Evolutionary conservation across 35 echinoderm and acorn worm genomes (phyloP).

Genomic region (Ophioderma brevispina): DNA sequence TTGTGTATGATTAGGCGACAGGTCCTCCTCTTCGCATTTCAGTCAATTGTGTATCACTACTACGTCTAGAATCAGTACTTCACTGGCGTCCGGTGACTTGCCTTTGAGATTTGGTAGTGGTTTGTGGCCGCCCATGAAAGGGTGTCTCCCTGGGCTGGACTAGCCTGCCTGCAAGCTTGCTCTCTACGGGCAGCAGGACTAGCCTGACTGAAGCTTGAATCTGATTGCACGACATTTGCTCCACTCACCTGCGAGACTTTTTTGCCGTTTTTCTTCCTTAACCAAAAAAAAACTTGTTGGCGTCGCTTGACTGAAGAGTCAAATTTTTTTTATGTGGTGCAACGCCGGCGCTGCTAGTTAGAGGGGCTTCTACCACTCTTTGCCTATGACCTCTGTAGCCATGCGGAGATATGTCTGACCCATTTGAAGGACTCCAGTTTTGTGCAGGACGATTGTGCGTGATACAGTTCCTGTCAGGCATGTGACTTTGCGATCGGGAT

Average conservation of each 20-base stretch:
- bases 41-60: constrained; percentile 37
- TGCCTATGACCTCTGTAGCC: constrained; percentile 42
- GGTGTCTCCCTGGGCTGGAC: constrained; percentile 31
- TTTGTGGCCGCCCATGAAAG: neutral
- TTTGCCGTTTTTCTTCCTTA: constrained; percentile 51
- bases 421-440: constrained; percentile 47
- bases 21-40: neutral
- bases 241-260: constrained; percentile 30
- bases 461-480: constrained; percentile 13
- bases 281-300: constrained; percentile 44
- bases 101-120: constrained; percentile 10
- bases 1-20: neutral
- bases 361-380: constrained; percentile 18
- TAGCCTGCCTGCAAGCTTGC: constrained; percentile 40
- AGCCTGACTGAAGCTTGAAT: neutral
- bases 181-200: neutral
- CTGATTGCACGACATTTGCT: constrained; percentile 17
- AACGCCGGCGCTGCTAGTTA: neutral
- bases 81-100: constrained; percentile 8
- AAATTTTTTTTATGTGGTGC: constrained; percentile 29
- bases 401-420: constrained; percentile 43
- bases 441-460: constrained; percentile 20
- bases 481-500: constrained; percentile 38
- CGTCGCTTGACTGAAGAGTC: constrained; percentile 53
- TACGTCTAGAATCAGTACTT: constrained; percentile 16